A percentile compares a stretch with the other conserved stretches of the same genome.
phyloP scores from a whole-genome alignment of 2,113 vertebrate genomes.

The Leucopternis melanops region DNA sequence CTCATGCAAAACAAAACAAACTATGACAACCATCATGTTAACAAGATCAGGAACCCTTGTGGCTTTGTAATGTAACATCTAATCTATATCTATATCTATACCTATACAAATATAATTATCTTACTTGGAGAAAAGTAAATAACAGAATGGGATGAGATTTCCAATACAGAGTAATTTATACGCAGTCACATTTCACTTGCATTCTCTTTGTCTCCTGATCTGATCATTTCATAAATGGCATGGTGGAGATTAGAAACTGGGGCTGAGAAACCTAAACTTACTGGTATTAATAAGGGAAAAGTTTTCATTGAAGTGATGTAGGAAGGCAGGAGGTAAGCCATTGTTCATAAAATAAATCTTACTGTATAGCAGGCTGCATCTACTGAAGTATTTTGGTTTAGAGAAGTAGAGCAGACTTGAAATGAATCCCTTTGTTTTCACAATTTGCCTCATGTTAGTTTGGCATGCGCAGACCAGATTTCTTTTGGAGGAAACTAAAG shows the following conservation, averaged over 20 bases:
- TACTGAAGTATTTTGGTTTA: background rate
- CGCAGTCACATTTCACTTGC: background rate
- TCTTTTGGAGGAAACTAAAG: background rate
- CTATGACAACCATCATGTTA: conserved; percentile 55
- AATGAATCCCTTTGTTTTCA: background rate
- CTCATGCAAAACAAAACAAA: conserved; percentile 56
- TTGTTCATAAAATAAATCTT: background rate
- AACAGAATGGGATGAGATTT: conserved; percentile 8
- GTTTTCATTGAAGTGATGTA: background rate
- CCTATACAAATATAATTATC: conserved; percentile 45
- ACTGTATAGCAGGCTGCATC: background rate
- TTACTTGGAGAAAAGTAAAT: conserved; percentile 22
- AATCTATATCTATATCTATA: conserved; percentile 34
- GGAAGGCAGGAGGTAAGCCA: background rate
- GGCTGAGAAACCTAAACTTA: background rate
- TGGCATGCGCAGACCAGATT: background rate
- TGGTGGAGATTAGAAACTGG: background rate
- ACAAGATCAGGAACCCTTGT: conserved; percentile 46
- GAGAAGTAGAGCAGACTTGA: background rate
- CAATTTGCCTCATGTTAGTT: background rate
- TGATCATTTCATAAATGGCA: background rate
- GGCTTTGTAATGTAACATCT: conserved; percentile 41
- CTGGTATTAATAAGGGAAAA: background rate
- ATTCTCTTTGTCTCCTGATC: background rate
- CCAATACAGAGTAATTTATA: background rate